Base-by-base conservation (phyloP, 1,140 invertebrate genomes). In the Xylocopa sonorina region DNA sequence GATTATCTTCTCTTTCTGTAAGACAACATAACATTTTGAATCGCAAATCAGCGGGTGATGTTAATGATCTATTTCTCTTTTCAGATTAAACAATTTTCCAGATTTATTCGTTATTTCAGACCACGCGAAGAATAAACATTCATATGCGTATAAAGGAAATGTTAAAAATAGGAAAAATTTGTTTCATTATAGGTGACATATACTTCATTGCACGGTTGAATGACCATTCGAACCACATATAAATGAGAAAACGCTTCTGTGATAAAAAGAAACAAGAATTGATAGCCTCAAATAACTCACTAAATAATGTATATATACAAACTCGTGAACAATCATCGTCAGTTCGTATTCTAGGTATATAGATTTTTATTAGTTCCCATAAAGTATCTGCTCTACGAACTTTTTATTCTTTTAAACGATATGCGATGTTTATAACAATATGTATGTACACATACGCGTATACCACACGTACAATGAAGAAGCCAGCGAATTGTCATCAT, bases 201-300 rank as follows among this genome's bases (percentile, higher is more conserved):
- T 78, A 24, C 16, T 48, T 69, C 38, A 24, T 77, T 24, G 4
- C 21, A 60, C 7, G 14, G 27, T 38, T n/a, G 21, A 21, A 34
- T 14, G 12, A 27, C 48, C 29, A 21, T 71, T 73, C 46, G 21
- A 27, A 55, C n/a, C 10, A 71, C 64, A 78, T 78, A 78, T 78
- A 78, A 78, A 78, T 78, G 75, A 78, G 67, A 78, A 78, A 71
- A 71, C 51, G 58, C 14, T 78, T 60, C 75, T 78, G 75, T 78
- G 55, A 78, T 71, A 71, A 71, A 51, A 48, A 9, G 21, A 53
- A 48, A 48, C 21, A 27, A 64, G 7, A 62, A 48, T 78, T 29
- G 18, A 71, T 34, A 71, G 4, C 0, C 41, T 48, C 14, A 5
- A 48, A 71, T 4, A 2, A 50, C 27, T 41, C 7, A 41, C 6